Evolutionary conservation across 2,113 vertebrate genomes (phyloP).

Genomic region (Bettongia penicillata): DNA sequence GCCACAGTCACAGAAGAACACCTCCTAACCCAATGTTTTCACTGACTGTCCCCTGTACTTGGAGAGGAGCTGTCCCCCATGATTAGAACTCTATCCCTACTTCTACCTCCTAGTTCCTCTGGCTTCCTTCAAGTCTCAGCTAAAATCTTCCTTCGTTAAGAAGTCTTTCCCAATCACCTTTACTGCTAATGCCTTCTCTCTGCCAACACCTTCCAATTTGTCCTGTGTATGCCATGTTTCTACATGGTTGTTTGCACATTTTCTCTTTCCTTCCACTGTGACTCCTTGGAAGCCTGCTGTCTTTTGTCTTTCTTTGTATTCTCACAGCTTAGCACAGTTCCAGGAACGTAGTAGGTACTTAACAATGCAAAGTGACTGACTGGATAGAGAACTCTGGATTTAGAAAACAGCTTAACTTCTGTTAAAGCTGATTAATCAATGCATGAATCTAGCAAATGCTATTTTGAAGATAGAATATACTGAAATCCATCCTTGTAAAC

Average conservation of each 20-base stretch:
- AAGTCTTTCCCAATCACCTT: background rate
- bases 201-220: background rate
- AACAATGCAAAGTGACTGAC: background rate
- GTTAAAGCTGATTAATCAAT: slow-evolving; percentile 47
- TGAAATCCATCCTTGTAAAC: slow-evolving; percentile 53
- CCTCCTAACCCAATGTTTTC: background rate
- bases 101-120: background rate
- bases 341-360: background rate
- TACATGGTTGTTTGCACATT: background rate
- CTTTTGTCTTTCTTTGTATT: background rate
- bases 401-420: background rate
- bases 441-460: slow-evolving; percentile 28
- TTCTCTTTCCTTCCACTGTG: background rate
- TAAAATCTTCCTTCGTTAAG: background rate
- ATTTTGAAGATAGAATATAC: slow-evolving; percentile 53
- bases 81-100: background rate
- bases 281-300: background rate
- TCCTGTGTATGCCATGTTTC: background rate
- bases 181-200: background rate
- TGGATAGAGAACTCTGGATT: background rate
- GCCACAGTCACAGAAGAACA: background rate
- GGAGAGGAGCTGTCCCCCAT: background rate
- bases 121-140: background rate
- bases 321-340: background rate
- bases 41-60: background rate